Evolutionary conservation across 1,140 invertebrate genomes (phyloP).

Genomic region (Trichoplusia ni): DNA sequence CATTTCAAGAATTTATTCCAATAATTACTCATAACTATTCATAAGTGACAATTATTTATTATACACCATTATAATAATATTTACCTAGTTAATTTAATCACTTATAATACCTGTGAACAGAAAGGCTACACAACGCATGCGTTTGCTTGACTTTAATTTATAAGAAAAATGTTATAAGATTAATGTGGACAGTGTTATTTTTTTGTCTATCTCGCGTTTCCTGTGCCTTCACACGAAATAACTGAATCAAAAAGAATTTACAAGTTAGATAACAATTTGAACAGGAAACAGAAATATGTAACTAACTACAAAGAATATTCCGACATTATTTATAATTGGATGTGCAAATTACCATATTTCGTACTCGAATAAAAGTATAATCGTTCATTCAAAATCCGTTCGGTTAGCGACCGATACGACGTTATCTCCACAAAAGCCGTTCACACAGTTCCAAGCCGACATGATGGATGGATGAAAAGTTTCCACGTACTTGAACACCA

Average conservation of each 20-base stretch:
- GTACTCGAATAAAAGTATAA: conserved; percentile 5
- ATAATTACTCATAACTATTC: conserved; percentile 4
- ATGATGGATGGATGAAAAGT: conserved; percentile 37
- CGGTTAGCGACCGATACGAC: conserved; percentile 41
- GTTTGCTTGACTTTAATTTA: too few species aligned
- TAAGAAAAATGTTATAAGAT: too few species aligned
- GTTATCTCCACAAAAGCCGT: conserved; percentile 38
- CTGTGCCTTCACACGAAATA: background rate
- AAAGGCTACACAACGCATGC: background rate
- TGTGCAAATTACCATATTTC: background rate
- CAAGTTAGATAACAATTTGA: too few species aligned
- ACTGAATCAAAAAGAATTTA: background rate
- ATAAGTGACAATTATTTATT: conserved; percentile 25
- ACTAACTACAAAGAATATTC: background rate
- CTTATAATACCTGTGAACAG: background rate
- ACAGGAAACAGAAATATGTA: background rate
- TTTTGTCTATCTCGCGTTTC: too few species aligned
- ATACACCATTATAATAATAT: background rate
- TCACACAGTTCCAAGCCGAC: conserved; percentile 32
- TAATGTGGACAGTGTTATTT: too few species aligned
- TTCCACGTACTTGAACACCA: conserved; percentile 36
- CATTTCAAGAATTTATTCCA: conserved; percentile 14
- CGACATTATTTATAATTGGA: too few species aligned
- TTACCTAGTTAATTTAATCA: background rate
- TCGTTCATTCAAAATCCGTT: conserved; percentile 20